phyloP scores from a whole-genome alignment of 2,113 vertebrate species.

The Panurus biarmicus region DNA sequence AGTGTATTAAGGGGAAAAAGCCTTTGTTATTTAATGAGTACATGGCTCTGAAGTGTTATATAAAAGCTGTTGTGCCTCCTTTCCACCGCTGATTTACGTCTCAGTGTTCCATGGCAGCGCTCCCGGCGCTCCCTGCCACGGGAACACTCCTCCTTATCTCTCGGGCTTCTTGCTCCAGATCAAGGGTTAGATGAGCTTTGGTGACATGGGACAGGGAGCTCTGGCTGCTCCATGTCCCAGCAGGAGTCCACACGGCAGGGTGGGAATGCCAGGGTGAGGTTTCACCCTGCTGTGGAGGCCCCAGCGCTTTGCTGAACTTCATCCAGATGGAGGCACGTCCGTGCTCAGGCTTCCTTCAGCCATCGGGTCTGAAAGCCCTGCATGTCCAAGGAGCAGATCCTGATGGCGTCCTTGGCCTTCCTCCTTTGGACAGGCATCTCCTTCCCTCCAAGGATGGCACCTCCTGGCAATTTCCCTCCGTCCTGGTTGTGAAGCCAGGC shows the following conservation, averaged over 20 bases:
- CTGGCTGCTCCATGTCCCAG: background rate
- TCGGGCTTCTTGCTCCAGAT: background rate
- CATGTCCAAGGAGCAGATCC: background rate
- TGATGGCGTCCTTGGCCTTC: rapidly evolving
- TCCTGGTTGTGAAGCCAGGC: background rate
- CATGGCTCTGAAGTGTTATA: background rate
- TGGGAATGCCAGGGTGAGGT: background rate
- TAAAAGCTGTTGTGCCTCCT: background rate
- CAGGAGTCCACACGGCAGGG: rapidly evolving
- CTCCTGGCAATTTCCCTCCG: background rate
- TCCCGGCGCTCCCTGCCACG: background rate
- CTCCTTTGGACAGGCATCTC: background rate
- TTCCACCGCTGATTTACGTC: background rate
- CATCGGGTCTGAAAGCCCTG: rapidly evolving
- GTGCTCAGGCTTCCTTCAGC: background rate
- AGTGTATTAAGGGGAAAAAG: background rate
- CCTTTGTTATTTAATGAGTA: constrained; percentile 19
- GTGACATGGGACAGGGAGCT: rapidly evolving
- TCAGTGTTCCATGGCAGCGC: background rate
- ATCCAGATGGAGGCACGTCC: rapidly evolving
- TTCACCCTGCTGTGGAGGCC: background rate
- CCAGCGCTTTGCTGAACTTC: too few relatives aligned
- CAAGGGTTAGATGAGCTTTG: rapidly evolving
- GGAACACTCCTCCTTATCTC: background rate
- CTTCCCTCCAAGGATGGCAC: background rate